phyloP scores from a whole-genome alignment of 2,888 invertebrate species.

The Cheilosia grossa region DNA sequence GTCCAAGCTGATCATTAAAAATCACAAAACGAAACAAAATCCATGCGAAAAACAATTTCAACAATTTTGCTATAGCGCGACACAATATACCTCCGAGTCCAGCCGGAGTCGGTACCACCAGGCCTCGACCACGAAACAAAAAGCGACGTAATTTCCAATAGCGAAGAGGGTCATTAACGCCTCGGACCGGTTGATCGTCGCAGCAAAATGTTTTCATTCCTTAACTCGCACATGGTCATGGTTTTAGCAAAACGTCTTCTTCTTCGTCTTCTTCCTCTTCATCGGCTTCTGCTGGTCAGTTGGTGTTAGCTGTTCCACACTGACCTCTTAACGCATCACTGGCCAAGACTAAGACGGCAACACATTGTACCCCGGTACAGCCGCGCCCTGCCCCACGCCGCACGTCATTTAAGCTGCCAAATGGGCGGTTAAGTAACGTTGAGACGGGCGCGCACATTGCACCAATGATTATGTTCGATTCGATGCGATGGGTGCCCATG shows the following conservation, averaged over 20 bases:
- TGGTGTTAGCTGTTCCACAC: conserved; percentile 32
- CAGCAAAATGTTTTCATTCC: conserved; percentile 36
- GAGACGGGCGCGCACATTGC: conserved; percentile 48
- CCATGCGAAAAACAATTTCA: conserved; percentile 34
- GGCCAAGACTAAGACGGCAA: not conserved
- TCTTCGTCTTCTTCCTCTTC: conserved; percentile 14
- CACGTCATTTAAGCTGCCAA: conserved; percentile 48
- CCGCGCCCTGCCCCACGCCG: conserved; percentile 11
- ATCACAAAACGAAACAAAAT: conserved; percentile 28
- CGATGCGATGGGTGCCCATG: conserved; percentile 58
- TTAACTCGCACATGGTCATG: conserved; percentile 47
- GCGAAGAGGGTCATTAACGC: conserved; percentile 67
- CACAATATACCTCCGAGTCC: not conserved
- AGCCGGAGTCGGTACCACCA: not conserved
- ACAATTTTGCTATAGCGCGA: conserved; percentile 19
- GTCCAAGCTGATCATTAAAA: conserved; percentile 36
- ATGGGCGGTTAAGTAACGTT: conserved; percentile 56
- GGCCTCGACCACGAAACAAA: conserved; percentile 19
- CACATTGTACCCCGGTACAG: not conserved
- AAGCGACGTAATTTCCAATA: conserved; percentile 44
- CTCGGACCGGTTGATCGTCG: conserved; percentile 48
- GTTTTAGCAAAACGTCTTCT: conserved; percentile 25
- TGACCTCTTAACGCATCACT: conserved; percentile 71
- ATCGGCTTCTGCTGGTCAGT: conserved; percentile 11
- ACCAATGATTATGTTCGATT: conserved; percentile 59